Conservation (phyloP, 2,888 invertebrate species). For the Xanthorhoe spadicearia region DNA sequence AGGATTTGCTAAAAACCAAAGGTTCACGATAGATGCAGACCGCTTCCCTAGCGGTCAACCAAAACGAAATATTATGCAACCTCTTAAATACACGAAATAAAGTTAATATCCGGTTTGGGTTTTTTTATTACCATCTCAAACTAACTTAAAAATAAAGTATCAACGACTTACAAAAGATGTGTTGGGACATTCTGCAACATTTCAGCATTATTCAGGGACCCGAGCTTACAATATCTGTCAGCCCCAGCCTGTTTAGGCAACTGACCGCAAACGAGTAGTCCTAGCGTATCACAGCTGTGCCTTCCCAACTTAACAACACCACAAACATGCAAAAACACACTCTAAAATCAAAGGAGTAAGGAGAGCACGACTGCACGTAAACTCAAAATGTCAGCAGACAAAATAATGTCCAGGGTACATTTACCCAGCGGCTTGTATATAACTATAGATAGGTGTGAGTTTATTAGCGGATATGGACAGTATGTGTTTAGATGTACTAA, state of each 20-base stretch:
- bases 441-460: conserved; percentile 25
- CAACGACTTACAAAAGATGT: conserved; percentile 5
- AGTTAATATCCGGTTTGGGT: no score
- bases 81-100: no score
- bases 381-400: conserved; percentile 37
- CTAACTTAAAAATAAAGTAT: not conserved
- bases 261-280: conserved; percentile 69
- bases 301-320: conserved; percentile 36
- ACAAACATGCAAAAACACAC: conserved; percentile 11
- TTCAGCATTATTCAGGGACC: conserved; percentile 41
- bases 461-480: conserved; percentile 34
- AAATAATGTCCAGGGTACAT: conserved; percentile 40
- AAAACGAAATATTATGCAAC: no score
- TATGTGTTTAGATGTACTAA: conserved; percentile 16
- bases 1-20: no score
- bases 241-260: conserved; percentile 66
- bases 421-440: conserved; percentile 31
- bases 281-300: conserved; percentile 68
- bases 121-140: not conserved
- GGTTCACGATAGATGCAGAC: no score
- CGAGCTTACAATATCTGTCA: conserved; percentile 56
- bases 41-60: no score
- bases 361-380: not conserved
- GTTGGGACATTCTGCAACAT: conserved; percentile 23
- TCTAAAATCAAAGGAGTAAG: not conserved